Evolutionary conservation across 2,113 vertebrate species (phyloP).

Genomic region (Ptilorrhoa leucosticta): DNA sequence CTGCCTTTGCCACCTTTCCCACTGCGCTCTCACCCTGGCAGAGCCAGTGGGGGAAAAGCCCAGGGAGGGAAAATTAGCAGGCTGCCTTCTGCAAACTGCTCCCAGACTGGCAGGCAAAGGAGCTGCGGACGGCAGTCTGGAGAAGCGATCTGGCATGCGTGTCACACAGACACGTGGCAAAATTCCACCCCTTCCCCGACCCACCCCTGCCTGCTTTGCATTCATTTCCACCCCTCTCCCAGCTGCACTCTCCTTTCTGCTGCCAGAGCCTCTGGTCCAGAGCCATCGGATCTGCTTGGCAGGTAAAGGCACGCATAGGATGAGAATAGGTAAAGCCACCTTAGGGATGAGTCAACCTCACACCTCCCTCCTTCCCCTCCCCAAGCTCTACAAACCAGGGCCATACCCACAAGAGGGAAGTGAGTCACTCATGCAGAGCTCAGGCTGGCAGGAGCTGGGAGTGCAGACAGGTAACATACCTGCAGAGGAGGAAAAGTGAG

Average conservation of each 20-base stretch:
- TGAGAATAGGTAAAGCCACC: background rate
- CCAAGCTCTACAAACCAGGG: constrained; percentile 47
- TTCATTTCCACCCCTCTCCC: background rate
- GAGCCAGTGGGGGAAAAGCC: background rate
- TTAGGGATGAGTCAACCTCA: background rate
- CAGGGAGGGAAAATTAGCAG: background rate
- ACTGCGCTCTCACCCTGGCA: background rate
- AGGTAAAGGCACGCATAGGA: background rate
- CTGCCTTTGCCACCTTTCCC: background rate
- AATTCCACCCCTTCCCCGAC: background rate
- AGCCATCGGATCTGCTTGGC: background rate
- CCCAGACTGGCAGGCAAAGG: background rate
- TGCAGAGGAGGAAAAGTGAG: constrained; percentile 67
- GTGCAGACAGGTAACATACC: constrained; percentile 58
- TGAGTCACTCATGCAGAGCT: constrained; percentile 58
- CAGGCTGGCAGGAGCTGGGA: constrained; percentile 57
- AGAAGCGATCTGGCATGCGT: background rate
- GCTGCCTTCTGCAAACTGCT: background rate
- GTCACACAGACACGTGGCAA: background rate
- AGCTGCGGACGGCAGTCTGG: background rate
- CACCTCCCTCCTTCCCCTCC: constrained; percentile 32
- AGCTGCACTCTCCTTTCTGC: background rate
- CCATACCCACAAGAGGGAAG: constrained; percentile 51
- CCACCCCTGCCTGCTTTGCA: background rate
- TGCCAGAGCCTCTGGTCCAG: background rate